phyloP scores from a whole-genome alignment of 2,797 vertebrate species.

The Chlorospingus semifuscus region DNA sequence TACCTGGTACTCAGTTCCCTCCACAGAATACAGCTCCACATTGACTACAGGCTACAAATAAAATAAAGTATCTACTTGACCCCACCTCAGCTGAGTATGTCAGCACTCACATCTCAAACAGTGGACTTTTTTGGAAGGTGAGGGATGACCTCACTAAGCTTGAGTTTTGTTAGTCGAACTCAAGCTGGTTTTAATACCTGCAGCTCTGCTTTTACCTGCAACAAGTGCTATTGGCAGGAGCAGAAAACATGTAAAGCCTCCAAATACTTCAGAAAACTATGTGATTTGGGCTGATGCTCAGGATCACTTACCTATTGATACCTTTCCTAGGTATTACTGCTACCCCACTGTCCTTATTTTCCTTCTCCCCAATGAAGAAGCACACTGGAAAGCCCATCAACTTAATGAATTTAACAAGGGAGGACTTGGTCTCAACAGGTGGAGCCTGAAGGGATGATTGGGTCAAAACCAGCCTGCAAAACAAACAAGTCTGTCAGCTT shows the following conservation, averaged over 20 bases:
- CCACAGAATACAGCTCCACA: neutral
- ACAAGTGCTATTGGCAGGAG: neutral
- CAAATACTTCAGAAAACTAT: neutral
- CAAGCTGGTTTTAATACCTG: neutral
- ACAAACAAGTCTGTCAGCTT: neutral
- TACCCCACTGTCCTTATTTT: neutral
- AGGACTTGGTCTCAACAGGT: neutral
- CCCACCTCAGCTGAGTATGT: neutral
- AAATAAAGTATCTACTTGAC: neutral
- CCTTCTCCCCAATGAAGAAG: neutral
- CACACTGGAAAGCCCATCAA: neutral
- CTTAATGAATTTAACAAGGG: neutral
- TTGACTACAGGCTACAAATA: neutral
- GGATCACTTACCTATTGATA: neutral
- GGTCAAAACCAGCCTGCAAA: neutral
- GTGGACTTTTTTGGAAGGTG: neutral
- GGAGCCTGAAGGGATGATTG: neutral
- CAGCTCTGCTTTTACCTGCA: neutral
- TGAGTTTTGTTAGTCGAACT: neutral
- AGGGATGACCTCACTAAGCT: neutral
- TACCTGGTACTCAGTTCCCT: neutral
- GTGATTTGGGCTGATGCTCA: rapidly evolving
- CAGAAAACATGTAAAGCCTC: neutral
- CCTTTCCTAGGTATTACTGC: neutral
- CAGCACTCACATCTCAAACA: neutral